phyloP scores from a whole-genome alignment of 2,113 vertebrate genomes.

The Meles meles region DNA sequence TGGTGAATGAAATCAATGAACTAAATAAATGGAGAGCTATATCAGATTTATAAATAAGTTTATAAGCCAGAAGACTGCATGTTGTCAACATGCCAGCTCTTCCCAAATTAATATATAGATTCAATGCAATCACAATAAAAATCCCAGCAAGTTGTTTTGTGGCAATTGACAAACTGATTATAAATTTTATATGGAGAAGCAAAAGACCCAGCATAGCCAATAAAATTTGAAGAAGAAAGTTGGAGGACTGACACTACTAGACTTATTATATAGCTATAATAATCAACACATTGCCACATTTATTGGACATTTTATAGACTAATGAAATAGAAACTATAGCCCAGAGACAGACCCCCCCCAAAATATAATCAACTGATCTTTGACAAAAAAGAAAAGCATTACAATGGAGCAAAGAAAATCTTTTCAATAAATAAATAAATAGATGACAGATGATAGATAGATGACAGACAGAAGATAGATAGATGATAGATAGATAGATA shows the following conservation, averaged over 20 bases:
- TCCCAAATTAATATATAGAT: not conserved
- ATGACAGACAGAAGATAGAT: too few species aligned
- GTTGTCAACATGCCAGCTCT: not conserved
- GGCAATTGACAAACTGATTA: not conserved
- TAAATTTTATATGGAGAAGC: not conserved
- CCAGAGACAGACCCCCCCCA: not conserved
- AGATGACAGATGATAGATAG: not conserved
- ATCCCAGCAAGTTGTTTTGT: not conserved
- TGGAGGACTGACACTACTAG: not conserved
- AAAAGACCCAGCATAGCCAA: not conserved
- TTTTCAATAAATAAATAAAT: not conserved
- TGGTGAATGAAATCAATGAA: not conserved
- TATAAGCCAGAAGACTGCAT: not conserved
- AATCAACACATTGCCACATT: not conserved
- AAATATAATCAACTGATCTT: not conserved
- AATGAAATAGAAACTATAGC: not conserved
- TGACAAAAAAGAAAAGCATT: not conserved
- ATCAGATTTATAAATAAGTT: not conserved
- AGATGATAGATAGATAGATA: too few species aligned
- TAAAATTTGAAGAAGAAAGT: not conserved
- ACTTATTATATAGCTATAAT: not conserved
- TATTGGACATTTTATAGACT: not conserved
- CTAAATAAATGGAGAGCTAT: not conserved
- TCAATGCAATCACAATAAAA: not conserved
- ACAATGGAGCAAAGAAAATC: not conserved